A percentile compares a stretch with the other conserved stretches of the same genome.
Conservation (phyloP, 2,888 invertebrate species). For the Omphaloscelis lunosa region DNA sequence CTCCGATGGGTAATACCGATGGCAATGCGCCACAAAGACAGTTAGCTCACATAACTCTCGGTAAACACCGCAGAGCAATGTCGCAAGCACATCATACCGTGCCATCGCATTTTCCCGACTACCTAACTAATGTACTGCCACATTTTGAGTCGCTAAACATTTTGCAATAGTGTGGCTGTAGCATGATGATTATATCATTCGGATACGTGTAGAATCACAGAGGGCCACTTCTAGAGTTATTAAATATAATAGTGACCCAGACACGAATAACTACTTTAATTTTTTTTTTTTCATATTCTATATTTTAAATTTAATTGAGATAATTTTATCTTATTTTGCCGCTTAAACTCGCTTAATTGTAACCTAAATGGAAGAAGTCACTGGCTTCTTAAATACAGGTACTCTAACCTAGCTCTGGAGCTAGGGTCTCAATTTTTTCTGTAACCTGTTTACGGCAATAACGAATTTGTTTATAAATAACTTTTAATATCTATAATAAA, state of each 20-base stretch:
- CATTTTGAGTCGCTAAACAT: slow-evolving; percentile 48
- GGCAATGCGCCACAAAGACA: slow-evolving; percentile 47
- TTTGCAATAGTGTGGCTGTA: slow-evolving; percentile 47
- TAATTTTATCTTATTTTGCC: too few relatives aligned
- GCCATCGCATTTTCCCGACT: slow-evolving; percentile 59
- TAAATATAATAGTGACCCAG: not conserved
- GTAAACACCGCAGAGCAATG: slow-evolving; percentile 53
- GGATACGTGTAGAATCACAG: slow-evolving; percentile 37
- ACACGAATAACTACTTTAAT: too few relatives aligned
- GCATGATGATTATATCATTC: slow-evolving; percentile 61
- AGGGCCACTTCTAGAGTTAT: not conserved
- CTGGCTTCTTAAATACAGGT: too few relatives aligned
- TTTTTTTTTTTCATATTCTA: too few relatives aligned
- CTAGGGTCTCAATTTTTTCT: too few relatives aligned
- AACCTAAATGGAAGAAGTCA: too few relatives aligned
- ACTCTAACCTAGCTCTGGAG: too few relatives aligned
- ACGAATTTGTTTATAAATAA: too few relatives aligned
- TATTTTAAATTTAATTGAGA: too few relatives aligned
- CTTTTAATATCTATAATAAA: not conserved
- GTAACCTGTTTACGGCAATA: too few relatives aligned
- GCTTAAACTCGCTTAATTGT: too few relatives aligned
- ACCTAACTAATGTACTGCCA: slow-evolving; percentile 49
- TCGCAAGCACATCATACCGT: slow-evolving; percentile 57
- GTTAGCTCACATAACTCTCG: slow-evolving; percentile 51
- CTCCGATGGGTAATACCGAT: slow-evolving; percentile 52